Percentiles rank a stretch among this genome's conserved stretches.
Conservation (phyloP, 2,888 invertebrate species). For the Hirtodrosophila trivittata region DNA sequence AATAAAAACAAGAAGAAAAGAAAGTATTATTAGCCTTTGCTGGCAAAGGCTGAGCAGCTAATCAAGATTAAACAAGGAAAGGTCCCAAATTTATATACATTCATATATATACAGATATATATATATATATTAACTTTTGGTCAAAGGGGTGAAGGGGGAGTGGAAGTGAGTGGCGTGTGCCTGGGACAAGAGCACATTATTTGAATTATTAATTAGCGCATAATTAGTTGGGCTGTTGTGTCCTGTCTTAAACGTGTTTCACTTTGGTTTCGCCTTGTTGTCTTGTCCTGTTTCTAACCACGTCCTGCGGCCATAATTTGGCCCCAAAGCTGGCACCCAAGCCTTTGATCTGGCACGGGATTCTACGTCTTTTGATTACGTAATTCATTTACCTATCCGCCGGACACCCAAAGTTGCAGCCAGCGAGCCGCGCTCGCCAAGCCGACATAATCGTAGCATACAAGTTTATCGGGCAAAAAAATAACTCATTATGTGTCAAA, state of each 20-base stretch:
- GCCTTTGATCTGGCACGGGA: conserved; percentile 61
- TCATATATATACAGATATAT: background rate
- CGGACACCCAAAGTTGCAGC: conserved; percentile 42
- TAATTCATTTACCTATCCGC: conserved; percentile 66
- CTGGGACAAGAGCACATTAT: conserved; percentile 64
- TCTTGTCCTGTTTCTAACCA: conserved; percentile 44
- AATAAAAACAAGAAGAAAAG: conserved; percentile 4
- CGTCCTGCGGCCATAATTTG: conserved; percentile 73
- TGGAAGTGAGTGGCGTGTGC: conserved; percentile 3
- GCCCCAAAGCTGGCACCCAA: conserved; percentile 37
- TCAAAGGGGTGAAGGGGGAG: background rate
- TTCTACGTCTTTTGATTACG: conserved; percentile 70
- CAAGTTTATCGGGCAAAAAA: conserved; percentile 61
- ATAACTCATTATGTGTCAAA: conserved; percentile 73
- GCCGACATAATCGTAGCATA: too few species aligned
- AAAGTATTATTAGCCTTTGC: background rate
- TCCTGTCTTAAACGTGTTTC: conserved; percentile 51
- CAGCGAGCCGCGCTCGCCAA: too few species aligned
- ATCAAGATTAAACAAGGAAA: conserved; percentile 60
- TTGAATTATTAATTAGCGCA: conserved; percentile 79
- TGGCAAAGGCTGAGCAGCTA: conserved; percentile 40
- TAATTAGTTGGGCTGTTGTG: conserved; percentile 74
- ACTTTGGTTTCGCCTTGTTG: conserved; percentile 11
- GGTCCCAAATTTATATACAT: conserved; percentile 21
- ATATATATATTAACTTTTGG: too few species aligned